Evolutionary conservation across 2,888 invertebrate genomes (phyloP), one percentile per base, ranked within the genome.

Genomic region (Orchesellides sinensis): DNA sequence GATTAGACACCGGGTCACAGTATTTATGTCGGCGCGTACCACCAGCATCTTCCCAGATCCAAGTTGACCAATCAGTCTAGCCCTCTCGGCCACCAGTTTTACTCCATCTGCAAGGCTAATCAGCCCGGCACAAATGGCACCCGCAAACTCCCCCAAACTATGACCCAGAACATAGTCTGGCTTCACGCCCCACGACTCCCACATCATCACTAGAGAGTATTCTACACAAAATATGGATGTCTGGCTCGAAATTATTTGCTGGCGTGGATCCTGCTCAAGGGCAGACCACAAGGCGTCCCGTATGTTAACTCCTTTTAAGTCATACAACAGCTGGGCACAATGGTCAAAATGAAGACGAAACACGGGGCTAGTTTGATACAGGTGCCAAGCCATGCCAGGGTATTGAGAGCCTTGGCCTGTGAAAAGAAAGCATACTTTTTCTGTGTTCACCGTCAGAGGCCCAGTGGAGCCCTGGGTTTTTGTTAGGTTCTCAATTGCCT

Each of bases 201-300:
- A 82, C 6, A 78, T 19, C 19, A 52, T 56, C 0, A 82, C 23
- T 0, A 84, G 77, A 17, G 63, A 19, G 52, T 78, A 82, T 35
- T 84, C 77, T 10, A 84, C 52, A 54, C 75, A 80, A 61, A 84
- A 84, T 27, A 84, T 84, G 6, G 70, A 27, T 3, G 81, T 70
- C 49, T 84, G 84, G 54, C 84, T 82, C 52, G 59, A 75, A 21
- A 82, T 52, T 12, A 79, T 83, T 23, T n/a, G n/a, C n/a, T n/a
- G n/a, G n/a, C n/a, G n/a, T n/a, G n/a, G n/a, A n/a, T n/a, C n/a
- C n/a, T n/a, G 25, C 1, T 23, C 17, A n/a, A n/a, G 10, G 5
- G 32, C 6, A 32, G 32, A 32, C 32, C 32, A 32, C n/a, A n/a
- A n/a, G n/a, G n/a, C 6, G 29, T 2, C 8, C 21, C 29, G 2